Evolutionary conservation across 2,888 invertebrate genomes (phyloP).

Genomic region (Deilephila porcellus): DNA sequence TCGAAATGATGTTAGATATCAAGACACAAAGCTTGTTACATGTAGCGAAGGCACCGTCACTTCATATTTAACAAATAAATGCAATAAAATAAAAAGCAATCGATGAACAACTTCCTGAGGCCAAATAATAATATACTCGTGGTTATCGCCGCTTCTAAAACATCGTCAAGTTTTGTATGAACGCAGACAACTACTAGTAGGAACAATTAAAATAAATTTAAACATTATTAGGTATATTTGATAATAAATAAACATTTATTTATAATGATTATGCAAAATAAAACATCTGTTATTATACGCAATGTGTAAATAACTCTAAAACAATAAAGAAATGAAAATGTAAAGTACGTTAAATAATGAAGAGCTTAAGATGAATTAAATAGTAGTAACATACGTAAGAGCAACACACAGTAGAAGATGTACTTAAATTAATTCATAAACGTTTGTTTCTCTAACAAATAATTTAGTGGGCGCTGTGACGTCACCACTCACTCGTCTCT

Average conservation of each 20-base stretch:
- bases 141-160: not conserved
- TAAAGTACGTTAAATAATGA: conserved; percentile 22
- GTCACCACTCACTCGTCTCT: conserved; percentile 30
- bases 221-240: conserved; percentile 1
- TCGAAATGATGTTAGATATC: not conserved
- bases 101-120: not conserved
- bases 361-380: conserved; percentile 34
- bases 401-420: conserved; percentile 49
- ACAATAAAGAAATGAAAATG: not conserved
- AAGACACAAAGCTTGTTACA: conserved; percentile 35
- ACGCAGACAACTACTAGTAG: conserved; percentile 10
- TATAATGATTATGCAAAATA: conserved; percentile 25
- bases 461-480: conserved; percentile 40
- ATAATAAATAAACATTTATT: conserved; percentile 22
- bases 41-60: conserved; percentile 14
- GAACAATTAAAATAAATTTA: conserved; percentile 18
- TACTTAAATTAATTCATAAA: conserved; percentile 41
- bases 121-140: not conserved
- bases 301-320: conserved; percentile 23
- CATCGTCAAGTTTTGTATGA: conserved; percentile 5
- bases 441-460: conserved; percentile 39
- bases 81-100: conserved; percentile 10
- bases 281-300: conserved; percentile 10
- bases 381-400: conserved; percentile 42
- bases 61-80: conserved; percentile 18